phyloP scores from a whole-genome alignment of 2,888 invertebrate species.

The Eilema griseolum region DNA sequence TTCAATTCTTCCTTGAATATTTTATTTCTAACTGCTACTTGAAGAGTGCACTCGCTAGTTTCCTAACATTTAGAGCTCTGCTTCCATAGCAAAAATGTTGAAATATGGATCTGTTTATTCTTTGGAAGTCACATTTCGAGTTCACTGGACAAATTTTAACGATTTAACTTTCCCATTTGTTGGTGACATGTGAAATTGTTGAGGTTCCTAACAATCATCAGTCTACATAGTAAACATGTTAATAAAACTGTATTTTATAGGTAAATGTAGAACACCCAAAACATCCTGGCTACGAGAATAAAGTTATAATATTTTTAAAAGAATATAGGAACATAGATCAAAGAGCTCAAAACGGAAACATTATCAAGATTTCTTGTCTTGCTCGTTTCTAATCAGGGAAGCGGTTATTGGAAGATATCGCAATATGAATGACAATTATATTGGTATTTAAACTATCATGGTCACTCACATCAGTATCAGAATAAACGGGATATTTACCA shows the following conservation, averaged over 20 bases:
- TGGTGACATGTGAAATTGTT: background rate
- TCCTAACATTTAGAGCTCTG: background rate
- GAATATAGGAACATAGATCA: too few relatives aligned
- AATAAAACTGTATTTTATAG: too few relatives aligned
- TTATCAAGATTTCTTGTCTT: background rate
- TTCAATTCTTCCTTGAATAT: background rate
- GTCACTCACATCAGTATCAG: too few relatives aligned
- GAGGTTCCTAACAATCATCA: background rate
- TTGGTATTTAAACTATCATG: too few relatives aligned
- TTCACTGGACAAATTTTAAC: background rate
- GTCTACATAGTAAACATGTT: background rate
- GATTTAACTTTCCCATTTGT: background rate
- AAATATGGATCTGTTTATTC: background rate
- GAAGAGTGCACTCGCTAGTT: background rate
- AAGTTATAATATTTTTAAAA: too few relatives aligned
- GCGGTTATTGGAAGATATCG: background rate
- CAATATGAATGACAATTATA: too few relatives aligned
- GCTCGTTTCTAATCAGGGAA: background rate
- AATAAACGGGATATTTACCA: too few relatives aligned
- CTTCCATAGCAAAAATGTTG: background rate
- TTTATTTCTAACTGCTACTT: background rate
- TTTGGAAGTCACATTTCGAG: background rate
- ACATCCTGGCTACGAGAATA: too few relatives aligned
- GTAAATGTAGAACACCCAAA: too few relatives aligned
- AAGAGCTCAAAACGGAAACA: too few relatives aligned